Evolutionary conservation across 2,797 vertebrate species (phyloP), one percentile per base, ranked within the genome.

Genomic region (Dromococcyx pavoninus): DNA sequence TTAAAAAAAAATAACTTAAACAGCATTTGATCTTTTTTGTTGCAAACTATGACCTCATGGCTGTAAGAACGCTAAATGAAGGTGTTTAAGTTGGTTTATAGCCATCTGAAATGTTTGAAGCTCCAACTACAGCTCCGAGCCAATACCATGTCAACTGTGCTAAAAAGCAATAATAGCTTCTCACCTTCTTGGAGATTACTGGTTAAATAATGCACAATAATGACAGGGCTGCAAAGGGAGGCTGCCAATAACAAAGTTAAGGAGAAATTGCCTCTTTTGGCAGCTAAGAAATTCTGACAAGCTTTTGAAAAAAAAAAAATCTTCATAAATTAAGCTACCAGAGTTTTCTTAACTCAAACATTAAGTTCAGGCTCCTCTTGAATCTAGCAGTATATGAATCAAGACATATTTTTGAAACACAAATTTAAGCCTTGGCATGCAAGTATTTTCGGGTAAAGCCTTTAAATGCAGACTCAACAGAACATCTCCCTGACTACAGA

Each of bases 51-150:
- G 97, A 97, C 84, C 94, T 98, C 98, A 97, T 92, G 87, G 97
- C 96, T 97, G 94, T 41, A 79, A 93, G 96, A 92, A 93, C 27
- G 70, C 94, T 90, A 48, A 94, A 80, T 50, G 84, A 95, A 93
- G 94, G 94, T 97, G 97, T 98, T 98, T 98, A 88, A 94, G 88
- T 97, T 97, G 97, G 97, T 97, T 96, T 95, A 80, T 0, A 33
- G 97, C 97, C 97, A 98, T 94, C 48, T 93, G 97, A 97, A 96
- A 97, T 88, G 88, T 95, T 77, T 97, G 96, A 97, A 96, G 96
- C 95, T 95, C 86, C 79, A 77, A 72, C 91, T 24, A 3, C 57
- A 73, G 43, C 82, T 92, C 89, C 5, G 61, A 57, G 96, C 96
- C 97, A 97, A 75, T 78, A 88, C 89, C 95, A 88, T 94, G 97